phyloP scores from a whole-genome alignment of 2,888 invertebrate genomes.

The Sarcophaga rosellei region DNA sequence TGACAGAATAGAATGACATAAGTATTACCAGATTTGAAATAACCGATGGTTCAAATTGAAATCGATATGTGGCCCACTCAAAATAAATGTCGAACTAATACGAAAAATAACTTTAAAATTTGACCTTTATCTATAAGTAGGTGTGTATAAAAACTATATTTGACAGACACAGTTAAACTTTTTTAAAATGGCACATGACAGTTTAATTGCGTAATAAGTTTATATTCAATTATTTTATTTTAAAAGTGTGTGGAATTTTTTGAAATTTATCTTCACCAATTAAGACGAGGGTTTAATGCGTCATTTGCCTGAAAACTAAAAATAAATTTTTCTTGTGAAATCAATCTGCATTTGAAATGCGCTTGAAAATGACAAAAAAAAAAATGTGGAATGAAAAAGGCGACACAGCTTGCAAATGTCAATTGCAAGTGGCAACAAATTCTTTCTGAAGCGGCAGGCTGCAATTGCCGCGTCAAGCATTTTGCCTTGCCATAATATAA shows the following conservation, averaged over 20 bases:
- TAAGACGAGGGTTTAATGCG: too few relatives aligned
- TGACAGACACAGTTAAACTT: too few relatives aligned
- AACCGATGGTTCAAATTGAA: too few relatives aligned
- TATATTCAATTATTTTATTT: background rate
- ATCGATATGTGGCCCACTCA: too few relatives aligned
- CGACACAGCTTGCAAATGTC: conserved; percentile 43
- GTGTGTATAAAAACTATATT: too few relatives aligned
- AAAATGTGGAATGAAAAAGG: background rate
- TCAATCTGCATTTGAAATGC: conserved; percentile 52
- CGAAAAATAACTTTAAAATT: too few relatives aligned
- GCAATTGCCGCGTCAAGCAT: background rate
- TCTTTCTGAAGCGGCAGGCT: conserved; percentile 13
- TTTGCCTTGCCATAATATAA: background rate
- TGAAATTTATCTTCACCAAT: too few relatives aligned
- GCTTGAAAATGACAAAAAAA: conserved; percentile 1
- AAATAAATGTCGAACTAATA: too few relatives aligned
- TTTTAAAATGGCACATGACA: background rate
- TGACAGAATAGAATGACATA: too few relatives aligned
- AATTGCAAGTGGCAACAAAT: conserved; percentile 27
- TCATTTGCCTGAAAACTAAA: background rate
- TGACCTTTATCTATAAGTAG: too few relatives aligned
- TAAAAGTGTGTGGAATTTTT: background rate
- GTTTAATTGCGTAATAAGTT: background rate
- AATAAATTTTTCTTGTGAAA: conserved; percentile 32
- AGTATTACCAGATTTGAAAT: too few relatives aligned